Conservation (phyloP, 2,888 invertebrate genomes). For the Axea sp. region DNA sequence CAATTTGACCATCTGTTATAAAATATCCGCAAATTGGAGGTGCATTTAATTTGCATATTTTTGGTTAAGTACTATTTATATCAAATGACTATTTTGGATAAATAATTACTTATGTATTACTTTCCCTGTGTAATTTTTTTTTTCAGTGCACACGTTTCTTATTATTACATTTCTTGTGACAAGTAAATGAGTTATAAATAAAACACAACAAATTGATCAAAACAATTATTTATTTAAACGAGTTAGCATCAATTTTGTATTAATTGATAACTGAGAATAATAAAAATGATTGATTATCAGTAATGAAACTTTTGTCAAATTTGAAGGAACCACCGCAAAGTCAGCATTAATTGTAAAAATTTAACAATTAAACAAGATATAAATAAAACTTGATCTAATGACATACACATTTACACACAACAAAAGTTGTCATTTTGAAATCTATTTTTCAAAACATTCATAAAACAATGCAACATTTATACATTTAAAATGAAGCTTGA, state of each 20-base stretch:
- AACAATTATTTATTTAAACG: conserved; percentile 41
- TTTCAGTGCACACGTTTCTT: too few species aligned
- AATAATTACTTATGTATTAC: too few species aligned
- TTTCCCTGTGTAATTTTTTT: too few species aligned
- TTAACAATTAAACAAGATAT: too few species aligned
- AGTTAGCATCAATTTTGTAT: conserved; percentile 13
- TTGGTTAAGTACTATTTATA: too few species aligned
- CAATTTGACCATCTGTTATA: too few species aligned
- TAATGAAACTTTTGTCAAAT: background rate
- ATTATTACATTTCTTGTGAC: too few species aligned
- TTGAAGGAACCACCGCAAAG: conserved; percentile 21
- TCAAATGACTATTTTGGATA: too few species aligned
- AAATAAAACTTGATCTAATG: conserved; percentile 16
- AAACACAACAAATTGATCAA: too few species aligned
- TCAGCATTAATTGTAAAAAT: conserved; percentile 18
- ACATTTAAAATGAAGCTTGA: conserved; percentile 13
- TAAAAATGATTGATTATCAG: background rate
- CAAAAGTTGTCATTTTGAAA: background rate
- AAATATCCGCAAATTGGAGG: too few species aligned
- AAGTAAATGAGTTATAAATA: too few species aligned
- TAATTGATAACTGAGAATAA: conserved; percentile 2
- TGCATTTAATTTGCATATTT: too few species aligned
- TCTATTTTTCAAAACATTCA: conserved; percentile 5
- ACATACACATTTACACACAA: conserved; percentile 21
- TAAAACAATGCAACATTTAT: conserved; percentile 9